Evolutionary conservation across 2,888 invertebrate species (phyloP).

Genomic region (Cheilosia vulpina): DNA sequence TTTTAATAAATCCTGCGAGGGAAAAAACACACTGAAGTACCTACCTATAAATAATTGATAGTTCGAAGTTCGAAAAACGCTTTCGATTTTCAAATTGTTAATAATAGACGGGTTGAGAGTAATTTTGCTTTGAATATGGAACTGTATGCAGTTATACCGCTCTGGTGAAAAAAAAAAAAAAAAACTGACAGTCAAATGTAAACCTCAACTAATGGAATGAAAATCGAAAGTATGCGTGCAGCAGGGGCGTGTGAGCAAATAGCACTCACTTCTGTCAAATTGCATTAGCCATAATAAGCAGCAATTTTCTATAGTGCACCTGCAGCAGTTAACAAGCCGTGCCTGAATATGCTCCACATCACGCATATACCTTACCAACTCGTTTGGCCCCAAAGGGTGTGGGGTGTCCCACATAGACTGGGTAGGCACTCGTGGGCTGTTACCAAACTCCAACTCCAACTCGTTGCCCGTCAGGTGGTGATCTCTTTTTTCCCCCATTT

Average conservation of each 20-base stretch:
- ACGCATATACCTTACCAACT: neutral
- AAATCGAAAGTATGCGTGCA: neutral
- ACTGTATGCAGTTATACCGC: too few species aligned
- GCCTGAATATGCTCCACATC: neutral
- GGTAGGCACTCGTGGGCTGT: neutral
- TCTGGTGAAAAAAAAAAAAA: too few species aligned
- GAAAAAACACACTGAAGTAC: too few species aligned
- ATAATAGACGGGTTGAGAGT: too few species aligned
- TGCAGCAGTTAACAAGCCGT: slow-evolving; percentile 14
- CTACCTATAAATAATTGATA: too few species aligned
- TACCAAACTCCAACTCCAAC: slow-evolving; percentile 39
- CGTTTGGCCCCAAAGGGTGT: slow-evolving; percentile 8
- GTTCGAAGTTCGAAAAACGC: too few species aligned
- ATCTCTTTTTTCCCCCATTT: slow-evolving; percentile 23
- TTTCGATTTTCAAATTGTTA: too few species aligned
- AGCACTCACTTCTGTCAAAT: slow-evolving; percentile 15
- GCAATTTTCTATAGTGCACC: slow-evolving; percentile 17
- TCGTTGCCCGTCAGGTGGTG: slow-evolving; percentile 24
- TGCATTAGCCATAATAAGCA: neutral
- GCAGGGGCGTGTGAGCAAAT: neutral
- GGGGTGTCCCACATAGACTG: neutral
- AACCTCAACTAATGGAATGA: neutral
- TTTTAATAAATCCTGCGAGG: too few species aligned
- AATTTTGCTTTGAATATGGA: too few species aligned
- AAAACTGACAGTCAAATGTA: too few species aligned